These are phyloP conservation scores for Lophotis ruficrista DNA, from an alignment of 2,113 vertebrate genomes.

Conservation along the genomic window DNA sequence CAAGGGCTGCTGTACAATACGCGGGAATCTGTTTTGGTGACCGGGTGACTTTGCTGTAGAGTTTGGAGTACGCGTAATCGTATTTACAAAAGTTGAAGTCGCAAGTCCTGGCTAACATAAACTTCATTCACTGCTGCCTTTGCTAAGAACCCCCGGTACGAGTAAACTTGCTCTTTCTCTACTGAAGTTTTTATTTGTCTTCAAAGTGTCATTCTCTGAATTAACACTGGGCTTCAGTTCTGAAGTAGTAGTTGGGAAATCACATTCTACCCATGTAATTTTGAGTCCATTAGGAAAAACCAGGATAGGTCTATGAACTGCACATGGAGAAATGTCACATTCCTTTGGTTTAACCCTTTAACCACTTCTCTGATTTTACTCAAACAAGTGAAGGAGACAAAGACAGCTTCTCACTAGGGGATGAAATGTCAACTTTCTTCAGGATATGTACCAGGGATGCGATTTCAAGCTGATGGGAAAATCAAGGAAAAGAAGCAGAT, in stretches of 20 bases:
- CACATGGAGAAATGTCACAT: slow-evolving; percentile 76
- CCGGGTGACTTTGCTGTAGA: slow-evolving; percentile 22
- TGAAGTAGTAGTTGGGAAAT: slow-evolving; percentile 29
- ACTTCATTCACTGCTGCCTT: slow-evolving; percentile 57
- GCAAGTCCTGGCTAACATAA: slow-evolving; percentile 26
- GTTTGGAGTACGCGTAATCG: background rate
- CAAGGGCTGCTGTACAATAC: background rate
- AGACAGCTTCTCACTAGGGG: background rate
- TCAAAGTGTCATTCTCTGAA: background rate
- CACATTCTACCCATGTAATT: slow-evolving; percentile 52
- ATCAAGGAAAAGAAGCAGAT: background rate
- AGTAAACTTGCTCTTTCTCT: background rate
- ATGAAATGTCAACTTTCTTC: background rate
- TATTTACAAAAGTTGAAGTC: slow-evolving; percentile 54
- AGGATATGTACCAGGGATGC: background rate
- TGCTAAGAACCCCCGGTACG: background rate
- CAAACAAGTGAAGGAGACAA: slow-evolving; percentile 33
- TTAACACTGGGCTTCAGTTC: background rate
- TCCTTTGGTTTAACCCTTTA: slow-evolving; percentile 71
- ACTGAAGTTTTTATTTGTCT: background rate
- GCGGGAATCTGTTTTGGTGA: background rate
- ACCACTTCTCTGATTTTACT: background rate
- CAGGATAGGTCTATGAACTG: slow-evolving; percentile 68
- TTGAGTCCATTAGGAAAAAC: slow-evolving; percentile 55
- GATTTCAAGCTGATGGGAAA: background rate